Base-by-base conservation (phyloP, 1,140 invertebrate genomes). In the Periplaneta americana region DNA sequence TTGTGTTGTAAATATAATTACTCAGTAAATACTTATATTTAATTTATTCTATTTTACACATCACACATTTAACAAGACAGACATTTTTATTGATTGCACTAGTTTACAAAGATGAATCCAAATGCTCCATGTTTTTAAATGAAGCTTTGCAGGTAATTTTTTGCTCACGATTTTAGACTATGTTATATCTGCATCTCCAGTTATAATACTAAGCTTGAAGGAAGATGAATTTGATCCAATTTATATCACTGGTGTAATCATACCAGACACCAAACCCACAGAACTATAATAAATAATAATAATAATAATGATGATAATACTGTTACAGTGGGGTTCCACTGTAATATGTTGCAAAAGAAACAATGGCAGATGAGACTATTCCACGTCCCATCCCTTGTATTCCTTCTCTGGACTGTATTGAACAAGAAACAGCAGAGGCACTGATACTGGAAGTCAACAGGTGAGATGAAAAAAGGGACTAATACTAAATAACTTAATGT, bases 11-110 rank as follows among this genome's bases (percentile, higher is more conserved):
- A 74, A 80, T 80, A 80, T 80, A 80, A 36, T 78, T 78, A 78
- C 34, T 36, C 35, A 22, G 76, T 78, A 78, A 36, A 39, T 77
- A 77, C 35, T 34, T 34, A 34, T 34, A 77, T 36, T n/a, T 77
- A 36, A 34, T 77, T 18, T 34, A 77, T 77, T 22, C 32, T 77
- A 77, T 77, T 77, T 77, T n/a, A 77, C 75, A 77, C 75, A 77
- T 80, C 48, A 78, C 66, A 80, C 79, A 80, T 78, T 36, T 80
- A 80, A 80, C 79, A 66, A 34, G 39, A 34, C 66, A 80, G 39
- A 80, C 79, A 80, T 80, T 66, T 77, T 80, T 80, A 80, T 74
- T 80, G 79, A 80, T 80, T 80, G 79, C 79, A 80, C 79, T 80
- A 80, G 34, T n/a, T 80, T 74, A 39, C 66, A 32, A 80, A 34